Conservation (phyloP, 2,113 vertebrate genomes). For the Trochalopteron elliotii region DNA sequence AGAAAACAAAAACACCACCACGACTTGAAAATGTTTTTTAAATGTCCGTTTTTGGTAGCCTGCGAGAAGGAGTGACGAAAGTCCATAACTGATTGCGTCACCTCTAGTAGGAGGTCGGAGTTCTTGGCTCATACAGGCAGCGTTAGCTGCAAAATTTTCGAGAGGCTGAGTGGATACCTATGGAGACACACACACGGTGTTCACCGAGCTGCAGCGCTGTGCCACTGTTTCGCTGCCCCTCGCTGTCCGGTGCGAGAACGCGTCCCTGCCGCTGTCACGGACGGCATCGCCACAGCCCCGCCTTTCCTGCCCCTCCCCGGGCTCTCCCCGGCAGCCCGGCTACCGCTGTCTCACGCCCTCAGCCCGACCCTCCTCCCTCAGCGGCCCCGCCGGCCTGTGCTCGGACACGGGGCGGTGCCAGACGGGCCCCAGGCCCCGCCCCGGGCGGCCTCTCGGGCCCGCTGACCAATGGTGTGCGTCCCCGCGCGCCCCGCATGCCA, state of each 20-base stretch:
- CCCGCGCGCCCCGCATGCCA: not conserved
- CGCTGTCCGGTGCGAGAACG: too few species aligned
- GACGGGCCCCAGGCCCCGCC: not conserved
- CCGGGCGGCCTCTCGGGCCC: not conserved
- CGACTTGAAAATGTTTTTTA: rapidly evolving
- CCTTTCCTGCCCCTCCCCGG: not conserved
- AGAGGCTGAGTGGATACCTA: not conserved
- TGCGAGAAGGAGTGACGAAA: rapidly evolving
- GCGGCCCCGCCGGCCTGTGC: not conserved
- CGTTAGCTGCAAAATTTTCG: not conserved
- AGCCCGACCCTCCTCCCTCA: not conserved
- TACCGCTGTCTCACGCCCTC: rapidly evolving
- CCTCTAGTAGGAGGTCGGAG: rapidly evolving
- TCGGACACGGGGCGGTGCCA: too few species aligned
- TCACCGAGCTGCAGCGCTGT: not conserved
- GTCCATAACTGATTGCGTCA: not conserved
- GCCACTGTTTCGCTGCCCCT: not conserved
- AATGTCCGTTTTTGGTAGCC: not conserved
- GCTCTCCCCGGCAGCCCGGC: not conserved
- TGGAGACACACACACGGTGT: not conserved
- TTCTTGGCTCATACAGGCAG: not conserved
- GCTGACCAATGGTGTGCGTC: not conserved
- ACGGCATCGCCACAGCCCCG: not conserved
- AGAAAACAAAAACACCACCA: too few species aligned
- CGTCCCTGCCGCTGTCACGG: not conserved